Base-by-base conservation (phyloP, 1,140 invertebrate genomes). In the Neodiprion pinetum region DNA sequence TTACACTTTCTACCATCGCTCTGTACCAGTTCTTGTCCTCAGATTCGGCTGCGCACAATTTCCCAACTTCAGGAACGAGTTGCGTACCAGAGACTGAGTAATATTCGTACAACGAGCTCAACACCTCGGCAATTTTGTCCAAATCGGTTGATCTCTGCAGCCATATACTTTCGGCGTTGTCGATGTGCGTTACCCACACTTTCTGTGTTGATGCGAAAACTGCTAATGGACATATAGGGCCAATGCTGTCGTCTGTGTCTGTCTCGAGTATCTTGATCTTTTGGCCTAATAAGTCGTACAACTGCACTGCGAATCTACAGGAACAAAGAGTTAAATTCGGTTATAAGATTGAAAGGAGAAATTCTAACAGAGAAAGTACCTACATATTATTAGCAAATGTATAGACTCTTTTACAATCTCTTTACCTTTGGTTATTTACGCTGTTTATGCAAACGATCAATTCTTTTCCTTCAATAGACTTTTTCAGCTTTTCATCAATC, bases 41-140 rank as follows among this genome's bases (percentile, higher is more conserved):
- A 11, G 91, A 91, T 65, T 90, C 88, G 0, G 90, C 92, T 0
- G 90, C 92, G 81, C 93, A 95, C 0, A 94, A 66, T 10, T 79
- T 78, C 23, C 88, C 88, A 1, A 83, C 78, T 79, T 88, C 81
- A 12, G 89, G 87, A 14, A 78, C 79, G 0, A 85, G 74, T 9
- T 82, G 72, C 40, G 78, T 69, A 73, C 89, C 86, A 17, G 84
- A 80, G n/a, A 81, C 84, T 78, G 86, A 85, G 81, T 95, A 95
- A 80, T 89, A 89, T 50, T 89, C 84, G 75, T 84, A 91, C 50
- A 95, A 81, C 4, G 87, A 79, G 49, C 91, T 83, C 1, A 92
- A 76, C 5, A 94, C 77, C 17, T 78, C 73, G 4, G 84, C 79
- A 0, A 92, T 82, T 9, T 77, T 81, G 8, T 89, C 80, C 0